Base-by-base conservation (phyloP, 1,140 invertebrate species). In the Penaeus indicus region DNA sequence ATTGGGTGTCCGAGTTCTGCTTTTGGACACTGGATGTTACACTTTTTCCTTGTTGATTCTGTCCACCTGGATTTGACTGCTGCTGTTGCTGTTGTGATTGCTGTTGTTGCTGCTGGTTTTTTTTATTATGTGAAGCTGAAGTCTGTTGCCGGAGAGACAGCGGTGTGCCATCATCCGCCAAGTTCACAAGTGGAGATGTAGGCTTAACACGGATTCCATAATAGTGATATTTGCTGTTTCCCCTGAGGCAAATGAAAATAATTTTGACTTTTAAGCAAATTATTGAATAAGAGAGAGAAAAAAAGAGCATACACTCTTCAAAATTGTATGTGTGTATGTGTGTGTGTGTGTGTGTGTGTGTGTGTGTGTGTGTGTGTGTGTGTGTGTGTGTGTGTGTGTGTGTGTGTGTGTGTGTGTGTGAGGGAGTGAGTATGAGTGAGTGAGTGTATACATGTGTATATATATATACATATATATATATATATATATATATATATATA, bases 151-250 rank as follows among this genome's bases (percentile, higher is more conserved):
- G 94, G 93, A 93, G 7, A 54, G 62, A 69, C 60, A 89, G 25
- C 42, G 87, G 79, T 25, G 79, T 67, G 67, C 93, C 93, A 85
- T 96, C 95, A 91, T 94, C 94, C 64, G 93, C 93, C n/a, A 94
- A 92, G 90, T 94, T 93, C 90, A 96, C 96, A 54, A 98, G 92
- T 13, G 95, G 94, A 0, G 97, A 98, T 89, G 95, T 95, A 0
- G 97, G 96, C 93, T 99, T 99, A 11, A 99, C 96, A 77, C 98
- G 95, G 90, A 99, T 99, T n/a, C 99, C 99, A 94, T 99, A 99
- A 93, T 99, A 99, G 94, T 99, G 98, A 93, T 99, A 99, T 92
- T 99, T 99, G 11, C 98, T 99, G 94, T 99, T 99, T n/a, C 98
- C 98, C 91, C 98, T 97, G 92, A 84, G 94, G 94, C 91, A 91